Conservation (phyloP, 2,113 vertebrate genomes). For the Podarcis muralis region DNA sequence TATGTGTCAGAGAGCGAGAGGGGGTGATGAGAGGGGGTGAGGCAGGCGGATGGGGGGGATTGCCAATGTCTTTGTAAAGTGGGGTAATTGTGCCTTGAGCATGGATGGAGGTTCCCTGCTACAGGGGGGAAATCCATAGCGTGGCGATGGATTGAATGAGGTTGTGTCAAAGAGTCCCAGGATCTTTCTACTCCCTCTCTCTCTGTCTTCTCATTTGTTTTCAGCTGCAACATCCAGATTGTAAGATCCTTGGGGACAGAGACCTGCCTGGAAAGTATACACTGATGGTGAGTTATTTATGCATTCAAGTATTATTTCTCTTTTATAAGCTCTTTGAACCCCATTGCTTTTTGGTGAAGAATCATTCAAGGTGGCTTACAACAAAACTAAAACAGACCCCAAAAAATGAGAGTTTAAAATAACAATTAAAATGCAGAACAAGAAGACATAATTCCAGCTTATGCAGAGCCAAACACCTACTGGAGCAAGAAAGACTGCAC, state of each 20-base stretch:
- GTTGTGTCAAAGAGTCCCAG: not conserved
- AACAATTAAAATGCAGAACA: not conserved
- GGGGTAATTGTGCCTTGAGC: not conserved
- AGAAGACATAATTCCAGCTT: not conserved
- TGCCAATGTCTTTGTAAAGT: not conserved
- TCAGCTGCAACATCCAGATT: not conserved
- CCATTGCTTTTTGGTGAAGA: not conserved
- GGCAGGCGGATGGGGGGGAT: no score
- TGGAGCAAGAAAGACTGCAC: not conserved
- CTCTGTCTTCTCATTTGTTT: not conserved
- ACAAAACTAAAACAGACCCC: not conserved
- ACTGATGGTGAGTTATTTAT: not conserved
- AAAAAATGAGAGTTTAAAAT: no score
- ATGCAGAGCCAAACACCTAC: not conserved
- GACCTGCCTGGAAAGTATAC: not conserved
- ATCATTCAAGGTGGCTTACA: not conserved
- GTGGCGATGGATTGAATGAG: not conserved
- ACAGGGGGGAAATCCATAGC: not conserved
- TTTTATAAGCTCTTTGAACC: not conserved
- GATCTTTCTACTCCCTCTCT: not conserved
- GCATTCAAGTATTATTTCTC: not conserved
- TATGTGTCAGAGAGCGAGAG: constrained; percentile 56
- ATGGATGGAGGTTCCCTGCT: not conserved
- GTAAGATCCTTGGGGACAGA: not conserved
- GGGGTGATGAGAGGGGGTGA: not conserved